phyloP scores from a whole-genome alignment of 1,140 invertebrate genomes.

The Caenorhabditis remanei region DNA sequence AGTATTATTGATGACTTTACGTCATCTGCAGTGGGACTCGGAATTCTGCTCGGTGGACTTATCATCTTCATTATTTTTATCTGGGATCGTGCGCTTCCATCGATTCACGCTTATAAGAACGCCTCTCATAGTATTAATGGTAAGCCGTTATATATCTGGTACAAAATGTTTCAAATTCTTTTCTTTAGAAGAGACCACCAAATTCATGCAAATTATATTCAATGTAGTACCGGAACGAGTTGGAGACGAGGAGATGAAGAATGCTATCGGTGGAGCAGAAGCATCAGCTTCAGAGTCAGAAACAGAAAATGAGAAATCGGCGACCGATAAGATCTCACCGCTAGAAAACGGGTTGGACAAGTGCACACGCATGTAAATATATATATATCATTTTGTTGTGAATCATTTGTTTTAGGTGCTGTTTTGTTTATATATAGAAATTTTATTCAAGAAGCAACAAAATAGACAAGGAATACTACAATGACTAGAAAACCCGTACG shows the following conservation, averaged over 20 bases:
- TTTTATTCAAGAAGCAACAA: neutral
- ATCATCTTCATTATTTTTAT: constrained; percentile 60
- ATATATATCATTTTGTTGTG: constrained; percentile 2
- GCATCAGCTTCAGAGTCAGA: neutral
- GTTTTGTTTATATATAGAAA: constrained; percentile 25
- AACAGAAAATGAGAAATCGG: constrained; percentile 12
- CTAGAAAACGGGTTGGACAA: constrained; percentile 7
- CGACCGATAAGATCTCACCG: constrained; percentile 30
- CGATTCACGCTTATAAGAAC: neutral
- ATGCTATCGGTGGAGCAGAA: constrained; percentile 42
- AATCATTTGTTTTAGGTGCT: constrained; percentile 12
- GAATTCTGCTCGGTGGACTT: constrained; percentile 54
- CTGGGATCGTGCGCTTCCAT: constrained; percentile 55
- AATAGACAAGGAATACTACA: constrained; percentile 7
- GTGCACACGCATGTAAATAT: constrained; percentile 45
- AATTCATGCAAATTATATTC: constrained; percentile 63
- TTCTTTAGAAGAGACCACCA: constrained; percentile 58
- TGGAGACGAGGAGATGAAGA: constrained; percentile 33
- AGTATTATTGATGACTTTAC: constrained; percentile 57
- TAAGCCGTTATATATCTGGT: neutral
- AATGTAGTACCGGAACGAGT: constrained; percentile 63
- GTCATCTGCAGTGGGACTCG: constrained; percentile 55
- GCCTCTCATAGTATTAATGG: constrained; percentile 41
- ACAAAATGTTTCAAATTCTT: neutral
- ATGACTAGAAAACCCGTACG: constrained; percentile 16